These are phyloP conservation scores for Latrodectus hesperus DNA, from an alignment of 2,888 invertebrate species.

Conservation along the genomic window DNA sequence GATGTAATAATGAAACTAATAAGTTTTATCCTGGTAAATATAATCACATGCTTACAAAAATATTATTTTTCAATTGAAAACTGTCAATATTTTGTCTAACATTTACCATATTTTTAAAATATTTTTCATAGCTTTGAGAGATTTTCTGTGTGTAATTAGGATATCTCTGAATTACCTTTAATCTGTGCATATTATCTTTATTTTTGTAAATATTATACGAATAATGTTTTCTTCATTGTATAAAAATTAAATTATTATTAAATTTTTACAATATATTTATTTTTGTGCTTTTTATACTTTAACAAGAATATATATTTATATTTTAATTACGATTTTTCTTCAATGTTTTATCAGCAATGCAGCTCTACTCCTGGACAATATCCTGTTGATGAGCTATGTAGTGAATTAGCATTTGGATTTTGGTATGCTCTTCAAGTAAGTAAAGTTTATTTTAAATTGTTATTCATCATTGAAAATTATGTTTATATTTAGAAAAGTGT, in stretches of 20 bases:
- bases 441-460: background rate
- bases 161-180: too few relatives aligned
- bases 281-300: background rate
- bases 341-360: conserved; percentile 78
- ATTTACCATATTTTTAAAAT: background rate
- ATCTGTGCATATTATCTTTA: too few relatives aligned
- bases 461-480: too few relatives aligned
- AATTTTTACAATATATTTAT: background rate
- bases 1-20: conserved; percentile 81
- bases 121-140: background rate
- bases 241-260: background rate
- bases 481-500: too few relatives aligned
- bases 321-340: background rate
- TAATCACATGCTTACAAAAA: background rate
- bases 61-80: background rate
- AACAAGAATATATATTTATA: background rate
- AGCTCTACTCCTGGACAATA: conserved; percentile 88
- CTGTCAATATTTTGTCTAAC: background rate
- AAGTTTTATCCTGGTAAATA: conserved; percentile 80
- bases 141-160: too few relatives aligned
- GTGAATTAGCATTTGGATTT: conserved; percentile 89
- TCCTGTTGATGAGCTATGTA: conserved; percentile 90
- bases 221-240: background rate
- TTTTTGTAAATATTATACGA: background rate
- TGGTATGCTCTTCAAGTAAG: conserved; percentile 92